These are phyloP conservation scores for Calliphora vomitoria DNA, from an alignment of 2,888 invertebrate species.

Conservation along the genomic window DNA sequence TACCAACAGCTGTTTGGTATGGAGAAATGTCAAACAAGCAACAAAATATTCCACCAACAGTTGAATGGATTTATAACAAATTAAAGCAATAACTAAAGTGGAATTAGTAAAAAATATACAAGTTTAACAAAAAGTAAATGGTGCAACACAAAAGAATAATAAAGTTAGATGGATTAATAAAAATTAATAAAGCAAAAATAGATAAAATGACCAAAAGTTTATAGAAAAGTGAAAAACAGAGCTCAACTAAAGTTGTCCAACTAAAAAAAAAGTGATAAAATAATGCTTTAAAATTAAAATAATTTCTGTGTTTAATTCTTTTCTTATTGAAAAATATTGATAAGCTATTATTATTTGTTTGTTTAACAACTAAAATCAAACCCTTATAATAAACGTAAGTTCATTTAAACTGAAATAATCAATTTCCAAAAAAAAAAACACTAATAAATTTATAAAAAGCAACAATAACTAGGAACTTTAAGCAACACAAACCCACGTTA, in stretches of 20 bases:
- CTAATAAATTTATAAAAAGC: no score
- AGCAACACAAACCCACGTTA: no score
- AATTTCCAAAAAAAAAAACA: not conserved
- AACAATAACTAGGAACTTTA: no score
- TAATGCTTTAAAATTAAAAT: not conserved
- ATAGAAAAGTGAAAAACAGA: not conserved
- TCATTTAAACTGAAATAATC: not conserved
- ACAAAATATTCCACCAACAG: slow-evolving; percentile 22
- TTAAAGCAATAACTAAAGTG: slow-evolving; percentile 5
- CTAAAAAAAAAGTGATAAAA: not conserved
- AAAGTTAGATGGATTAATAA: not conserved
- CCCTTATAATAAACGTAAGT: not conserved
- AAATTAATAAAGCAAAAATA: not conserved
- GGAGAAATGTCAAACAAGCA: slow-evolving; percentile 15
- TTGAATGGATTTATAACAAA: slow-evolving; percentile 34
- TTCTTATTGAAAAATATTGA: no score
- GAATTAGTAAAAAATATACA: not conserved
- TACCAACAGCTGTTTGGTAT: slow-evolving; percentile 36
- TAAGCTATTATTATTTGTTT: no score
- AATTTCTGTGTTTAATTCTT: no score
- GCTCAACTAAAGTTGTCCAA: not conserved
- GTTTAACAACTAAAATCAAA: no score
- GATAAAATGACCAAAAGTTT: not conserved
- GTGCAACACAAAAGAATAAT: not conserved
- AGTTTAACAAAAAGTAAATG: not conserved